Conservation (phyloP, 2,888 invertebrate genomes). For the Panzeria rudis region DNA sequence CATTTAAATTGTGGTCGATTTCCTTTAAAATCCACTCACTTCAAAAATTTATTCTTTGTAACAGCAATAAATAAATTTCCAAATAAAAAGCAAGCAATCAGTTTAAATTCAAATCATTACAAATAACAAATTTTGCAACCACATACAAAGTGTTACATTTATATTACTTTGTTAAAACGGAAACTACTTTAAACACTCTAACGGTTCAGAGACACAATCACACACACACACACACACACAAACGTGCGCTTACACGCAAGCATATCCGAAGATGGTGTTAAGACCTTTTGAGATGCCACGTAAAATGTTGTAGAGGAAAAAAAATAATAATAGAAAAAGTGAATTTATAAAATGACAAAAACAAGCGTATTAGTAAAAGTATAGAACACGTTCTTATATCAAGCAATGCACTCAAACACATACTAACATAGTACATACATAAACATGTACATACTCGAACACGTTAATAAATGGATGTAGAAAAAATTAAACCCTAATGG, state of each 20-base stretch:
- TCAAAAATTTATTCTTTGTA: conserved; percentile 2
- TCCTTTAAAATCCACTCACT: background rate
- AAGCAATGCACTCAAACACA: conserved; percentile 1
- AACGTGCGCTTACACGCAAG: background rate
- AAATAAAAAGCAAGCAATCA: conserved; percentile 7
- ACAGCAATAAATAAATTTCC: conserved; percentile 34
- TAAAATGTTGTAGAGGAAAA: conserved; percentile 26
- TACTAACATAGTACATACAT: background rate
- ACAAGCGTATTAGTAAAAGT: conserved; percentile 53
- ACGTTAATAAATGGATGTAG: conserved; percentile 9
- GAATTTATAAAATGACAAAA: conserved; percentile 49
- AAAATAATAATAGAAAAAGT: conserved; percentile 22
- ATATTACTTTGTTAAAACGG: conserved; percentile 41
- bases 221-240: background rate
- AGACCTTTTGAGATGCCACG: conserved; percentile 63
- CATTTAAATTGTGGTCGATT: background rate
- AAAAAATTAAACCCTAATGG: conserved; percentile 57
- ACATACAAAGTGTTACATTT: conserved; percentile 46
- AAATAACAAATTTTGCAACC: conserved; percentile 29
- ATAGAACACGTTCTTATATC: conserved; percentile 37
- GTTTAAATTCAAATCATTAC: conserved; percentile 36
- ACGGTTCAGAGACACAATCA: background rate
- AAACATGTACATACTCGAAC: background rate
- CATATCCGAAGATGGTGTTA: conserved; percentile 45
- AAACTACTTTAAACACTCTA: conserved; percentile 57